These are phyloP conservation scores for Chaetogeoica ovagalla DNA, from an alignment of 2,888 invertebrate genomes.

Conservation along the genomic window DNA sequence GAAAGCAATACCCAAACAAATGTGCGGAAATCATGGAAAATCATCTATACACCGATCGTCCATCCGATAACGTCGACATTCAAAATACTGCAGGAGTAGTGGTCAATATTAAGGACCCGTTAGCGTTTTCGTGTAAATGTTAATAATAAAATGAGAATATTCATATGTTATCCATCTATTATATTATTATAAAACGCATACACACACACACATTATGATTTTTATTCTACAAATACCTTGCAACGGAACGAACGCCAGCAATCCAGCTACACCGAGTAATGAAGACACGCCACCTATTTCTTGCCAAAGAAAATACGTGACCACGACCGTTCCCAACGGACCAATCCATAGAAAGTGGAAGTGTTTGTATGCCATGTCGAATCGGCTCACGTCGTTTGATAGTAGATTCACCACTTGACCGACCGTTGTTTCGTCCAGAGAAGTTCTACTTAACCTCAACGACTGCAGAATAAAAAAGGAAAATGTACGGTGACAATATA, in stretches of 20 bases:
- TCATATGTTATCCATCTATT: too few species aligned
- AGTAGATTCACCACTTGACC: conserved; percentile 72
- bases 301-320: conserved; percentile 69
- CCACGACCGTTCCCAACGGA: conserved; percentile 77
- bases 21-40: too few species aligned
- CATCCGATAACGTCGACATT: too few species aligned
- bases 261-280: conserved; percentile 70
- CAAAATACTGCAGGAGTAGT: too few species aligned
- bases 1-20: too few species aligned
- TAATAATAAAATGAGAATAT: too few species aligned
- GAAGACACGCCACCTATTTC: conserved; percentile 71
- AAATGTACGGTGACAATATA: background rate
- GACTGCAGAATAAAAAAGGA: conserved; percentile 60
- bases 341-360: conserved; percentile 91
- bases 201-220: too few species aligned
- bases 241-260: conserved; percentile 73
- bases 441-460: conserved; percentile 75
- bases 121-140: too few species aligned
- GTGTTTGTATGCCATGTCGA: conserved; percentile 86
- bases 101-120: too few species aligned
- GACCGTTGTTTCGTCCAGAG: conserved; percentile 79
- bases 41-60: too few species aligned
- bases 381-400: conserved; percentile 91
- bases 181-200: background rate
- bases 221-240: conserved; percentile 59